Conservation (phyloP, 2,888 invertebrate species). For the Sminthurides aquaticus region DNA sequence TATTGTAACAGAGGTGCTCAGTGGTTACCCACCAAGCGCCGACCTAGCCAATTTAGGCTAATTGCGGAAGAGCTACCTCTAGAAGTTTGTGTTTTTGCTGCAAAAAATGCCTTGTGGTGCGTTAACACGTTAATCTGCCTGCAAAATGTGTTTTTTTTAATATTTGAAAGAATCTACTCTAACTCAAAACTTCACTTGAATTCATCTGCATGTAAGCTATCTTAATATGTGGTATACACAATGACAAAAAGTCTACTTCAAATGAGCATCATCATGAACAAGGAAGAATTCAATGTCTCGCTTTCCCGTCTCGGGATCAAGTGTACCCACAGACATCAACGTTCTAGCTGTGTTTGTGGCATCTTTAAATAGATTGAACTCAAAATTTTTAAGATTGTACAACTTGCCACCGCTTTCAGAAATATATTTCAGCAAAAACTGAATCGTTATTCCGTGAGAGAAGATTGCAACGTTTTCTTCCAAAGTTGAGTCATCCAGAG, state of each 20-base stretch:
- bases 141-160: too few relatives aligned
- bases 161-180: neutral
- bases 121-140: too few relatives aligned
- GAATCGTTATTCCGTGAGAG: neutral
- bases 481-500: neutral
- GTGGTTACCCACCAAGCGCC: too few relatives aligned
- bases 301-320: neutral
- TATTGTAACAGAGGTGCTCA: too few relatives aligned
- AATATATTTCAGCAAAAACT: neutral
- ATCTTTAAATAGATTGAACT: neutral
- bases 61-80: too few relatives aligned
- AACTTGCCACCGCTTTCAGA: neutral
- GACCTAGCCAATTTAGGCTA: too few relatives aligned
- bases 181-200: neutral
- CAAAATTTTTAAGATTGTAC: slow-evolving; percentile 1
- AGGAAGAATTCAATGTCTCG: slow-evolving; percentile 1
- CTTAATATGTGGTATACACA: neutral
- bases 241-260: neutral
- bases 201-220: neutral
- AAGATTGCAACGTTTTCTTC: slow-evolving; percentile 3
- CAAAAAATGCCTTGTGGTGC: too few relatives aligned
- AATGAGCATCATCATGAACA: slow-evolving; percentile 6
- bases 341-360: slow-evolving; percentile 9
- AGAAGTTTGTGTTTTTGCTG: too few relatives aligned
- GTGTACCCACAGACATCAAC: neutral